phyloP scores from a whole-genome alignment of 2,797 vertebrate species.

The Gorsachius magnificus region DNA sequence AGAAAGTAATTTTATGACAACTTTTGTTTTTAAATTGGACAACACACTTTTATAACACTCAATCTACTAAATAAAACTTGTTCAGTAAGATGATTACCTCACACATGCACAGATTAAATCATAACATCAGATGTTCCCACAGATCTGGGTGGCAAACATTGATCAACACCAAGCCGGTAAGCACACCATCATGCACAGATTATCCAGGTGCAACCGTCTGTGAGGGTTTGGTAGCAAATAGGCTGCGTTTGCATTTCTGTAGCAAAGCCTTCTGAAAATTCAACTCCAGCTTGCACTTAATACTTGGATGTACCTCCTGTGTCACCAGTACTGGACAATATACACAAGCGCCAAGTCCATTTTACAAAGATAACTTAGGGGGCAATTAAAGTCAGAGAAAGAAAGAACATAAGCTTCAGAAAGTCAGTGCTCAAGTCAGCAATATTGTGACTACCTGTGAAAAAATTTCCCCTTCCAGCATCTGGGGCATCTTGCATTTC shows the following conservation, averaged over 20 bases:
- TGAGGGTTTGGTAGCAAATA: not conserved
- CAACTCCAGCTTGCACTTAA: not conserved
- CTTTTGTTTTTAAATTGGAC: not conserved
- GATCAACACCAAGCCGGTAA: not conserved
- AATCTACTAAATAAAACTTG: not conserved
- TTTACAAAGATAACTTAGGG: not conserved
- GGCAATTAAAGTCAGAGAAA: not conserved
- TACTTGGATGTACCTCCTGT: not conserved
- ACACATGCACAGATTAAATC: not conserved
- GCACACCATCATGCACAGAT: not conserved
- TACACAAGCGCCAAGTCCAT: not conserved
- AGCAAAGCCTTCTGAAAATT: not conserved
- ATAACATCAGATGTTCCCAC: constrained; percentile 21
- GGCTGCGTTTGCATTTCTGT: not conserved
- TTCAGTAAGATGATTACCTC: constrained; percentile 4
- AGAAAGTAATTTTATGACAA: not conserved
- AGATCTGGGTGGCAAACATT: not conserved
- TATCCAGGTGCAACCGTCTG: not conserved
- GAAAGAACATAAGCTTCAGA: not conserved
- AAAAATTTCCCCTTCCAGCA: not conserved
- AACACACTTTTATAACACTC: not conserved
- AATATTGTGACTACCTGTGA: not conserved
- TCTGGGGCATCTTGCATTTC: not conserved
- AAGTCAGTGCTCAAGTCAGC: not conserved
- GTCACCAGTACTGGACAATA: not conserved